A percentile compares a stretch with the other conserved stretches of the same genome.
Conservation (phyloP, 1,140 invertebrate genomes). For the Harlomillsia oculata region DNA sequence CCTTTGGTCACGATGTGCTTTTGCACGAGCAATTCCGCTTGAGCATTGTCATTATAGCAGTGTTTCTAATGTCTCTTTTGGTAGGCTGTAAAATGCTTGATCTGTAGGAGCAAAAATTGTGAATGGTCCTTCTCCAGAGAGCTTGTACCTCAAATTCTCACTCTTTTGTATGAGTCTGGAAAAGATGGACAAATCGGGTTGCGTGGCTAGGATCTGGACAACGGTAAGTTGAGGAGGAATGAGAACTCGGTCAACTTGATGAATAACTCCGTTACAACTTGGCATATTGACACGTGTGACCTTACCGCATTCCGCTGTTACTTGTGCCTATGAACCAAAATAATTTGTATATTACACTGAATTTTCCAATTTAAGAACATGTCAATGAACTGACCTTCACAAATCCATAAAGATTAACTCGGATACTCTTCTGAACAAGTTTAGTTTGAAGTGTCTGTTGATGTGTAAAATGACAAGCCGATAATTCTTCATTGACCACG, state of each 20-base stretch:
- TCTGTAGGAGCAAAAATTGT: slow-evolving; percentile 45
- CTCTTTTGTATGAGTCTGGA: slow-evolving; percentile 35
- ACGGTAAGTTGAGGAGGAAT: slow-evolving; percentile 45
- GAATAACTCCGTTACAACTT: slow-evolving; percentile 52
- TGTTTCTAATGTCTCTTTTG: slow-evolving; percentile 40
- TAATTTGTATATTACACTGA: no score
- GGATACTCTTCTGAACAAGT: slow-evolving; percentile 42
- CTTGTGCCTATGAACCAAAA: slow-evolving; percentile 45
- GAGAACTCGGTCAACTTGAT: slow-evolving; percentile 49
- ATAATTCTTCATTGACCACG: slow-evolving; percentile 44
- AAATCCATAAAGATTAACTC: slow-evolving; percentile 52
- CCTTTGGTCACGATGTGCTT: slow-evolving; percentile 42
- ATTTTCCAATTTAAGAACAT: no score
- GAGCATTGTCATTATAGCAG: slow-evolving; percentile 42
- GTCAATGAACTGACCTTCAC: no score
- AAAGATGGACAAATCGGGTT: slow-evolving; percentile 44
- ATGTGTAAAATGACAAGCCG: slow-evolving; percentile 43
- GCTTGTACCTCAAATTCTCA: slow-evolving; percentile 42
- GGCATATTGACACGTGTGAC: slow-evolving; percentile 50
- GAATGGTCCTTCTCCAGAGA: slow-evolving; percentile 40
- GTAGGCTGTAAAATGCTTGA: slow-evolving; percentile 41
- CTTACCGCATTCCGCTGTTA: slow-evolving; percentile 54
- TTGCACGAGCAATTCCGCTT: slow-evolving; percentile 43
- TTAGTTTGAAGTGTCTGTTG: slow-evolving; percentile 44
- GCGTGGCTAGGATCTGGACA: slow-evolving; percentile 41